Evolutionary conservation across 2,797 vertebrate species (phyloP), one percentile per base, ranked within the genome.

Genomic region (Tokudaia tokunoshimensis): DNA sequence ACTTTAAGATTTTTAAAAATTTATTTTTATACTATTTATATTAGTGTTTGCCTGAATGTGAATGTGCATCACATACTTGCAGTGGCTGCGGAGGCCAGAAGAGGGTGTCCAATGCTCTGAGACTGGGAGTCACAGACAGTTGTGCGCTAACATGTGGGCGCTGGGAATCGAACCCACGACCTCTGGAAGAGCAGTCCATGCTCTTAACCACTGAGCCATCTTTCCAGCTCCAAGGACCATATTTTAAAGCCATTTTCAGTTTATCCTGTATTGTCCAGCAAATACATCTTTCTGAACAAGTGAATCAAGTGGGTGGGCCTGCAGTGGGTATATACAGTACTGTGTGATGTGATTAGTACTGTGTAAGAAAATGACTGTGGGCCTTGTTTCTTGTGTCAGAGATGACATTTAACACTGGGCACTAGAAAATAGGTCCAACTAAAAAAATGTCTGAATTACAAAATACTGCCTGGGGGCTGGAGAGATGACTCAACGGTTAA

Each of bases 301-400:
- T 50, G 34, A 92, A 61, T 83, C 11, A 84, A 96, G 59, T 44
- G 8, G 24, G 17, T 81, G 31, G 20, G 52, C n/a, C 24, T 90
- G 31, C 75, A 80, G 29, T 63, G 52, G 44, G 6, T 91, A 31
- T 92, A 74, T 61, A 82, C 50, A 89, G 20, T 50, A 20, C 20
- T 61, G 13, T 72, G 3, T 47, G 61, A 22, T 34, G 9, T 41
- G 50, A 34, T 34, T 5, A n/a, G 41, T 44, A 19, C 34, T 70
- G 47, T 26, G 13, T n/a, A 81, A 34, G 20, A 89, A 63, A 15
- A 19, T 22, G 74, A 37, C 47, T 59, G 55, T 34, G 8, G 75
- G 65, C 61, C 94, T 93, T 81, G 34, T 93, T 57, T 93, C 55
- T 61, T 19, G 4, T 72, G 34, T 82, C 79, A 29, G 50, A 89